Conservation (phyloP, 2,888 invertebrate genomes). For the Melieria crassipennis region DNA sequence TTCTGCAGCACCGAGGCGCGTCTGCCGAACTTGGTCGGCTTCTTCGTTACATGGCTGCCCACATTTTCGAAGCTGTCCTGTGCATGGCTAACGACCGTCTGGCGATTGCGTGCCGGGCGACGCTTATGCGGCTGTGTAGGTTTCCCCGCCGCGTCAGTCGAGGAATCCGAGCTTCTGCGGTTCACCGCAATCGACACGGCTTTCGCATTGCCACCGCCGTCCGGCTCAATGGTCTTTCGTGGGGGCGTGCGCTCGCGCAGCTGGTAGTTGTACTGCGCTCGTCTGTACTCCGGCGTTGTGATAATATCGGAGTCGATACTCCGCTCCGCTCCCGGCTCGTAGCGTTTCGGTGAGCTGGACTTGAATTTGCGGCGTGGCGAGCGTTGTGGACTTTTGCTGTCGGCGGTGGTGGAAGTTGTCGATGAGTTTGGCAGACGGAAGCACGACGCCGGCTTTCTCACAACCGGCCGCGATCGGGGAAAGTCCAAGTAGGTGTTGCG, state of each 20-base stretch:
- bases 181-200: conserved; percentile 21
- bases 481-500: conserved; percentile 62
- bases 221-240: conserved; percentile 40
- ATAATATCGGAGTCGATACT: conserved; percentile 49
- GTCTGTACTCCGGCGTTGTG: conserved; percentile 63
- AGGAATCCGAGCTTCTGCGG: conserved; percentile 50
- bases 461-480: conserved; percentile 62
- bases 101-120: conserved; percentile 49
- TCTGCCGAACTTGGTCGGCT: conserved; percentile 59
- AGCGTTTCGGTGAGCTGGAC: conserved; percentile 45
- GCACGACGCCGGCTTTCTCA: conserved; percentile 60
- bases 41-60: conserved; percentile 46
- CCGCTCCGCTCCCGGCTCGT: conserved; percentile 23
- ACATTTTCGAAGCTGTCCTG: conserved; percentile 55
- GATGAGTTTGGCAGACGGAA: conserved; percentile 58
- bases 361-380: conserved; percentile 44
- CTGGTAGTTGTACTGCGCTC: conserved; percentile 62
- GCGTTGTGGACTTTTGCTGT: conserved; percentile 31
- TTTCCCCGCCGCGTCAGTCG: conserved; percentile 42
- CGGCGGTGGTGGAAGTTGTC: conserved; percentile 35
- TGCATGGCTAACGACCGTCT: conserved; percentile 34
- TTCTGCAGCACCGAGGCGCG: conserved; percentile 58
- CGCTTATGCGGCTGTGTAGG: conserved; percentile 41
- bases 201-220: conserved; percentile 30
- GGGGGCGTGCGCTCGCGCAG: conserved; percentile 57